Conservation (phyloP, 1,140 invertebrate genomes). For the Chelonus insularis region DNA sequence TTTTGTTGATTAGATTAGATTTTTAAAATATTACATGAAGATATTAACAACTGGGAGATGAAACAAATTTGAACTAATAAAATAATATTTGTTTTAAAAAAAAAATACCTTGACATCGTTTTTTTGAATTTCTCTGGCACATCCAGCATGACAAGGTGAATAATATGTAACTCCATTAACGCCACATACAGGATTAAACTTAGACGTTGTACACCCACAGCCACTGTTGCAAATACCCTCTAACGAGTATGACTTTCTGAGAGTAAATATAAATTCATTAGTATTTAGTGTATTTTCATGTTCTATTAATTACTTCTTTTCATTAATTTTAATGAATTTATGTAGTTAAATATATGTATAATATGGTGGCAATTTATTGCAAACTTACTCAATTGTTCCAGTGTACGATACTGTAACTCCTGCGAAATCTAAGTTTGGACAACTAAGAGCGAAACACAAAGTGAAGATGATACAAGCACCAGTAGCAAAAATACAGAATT, state of each 20-base stretch:
- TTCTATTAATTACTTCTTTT: not conserved
- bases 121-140: conserved; percentile 56
- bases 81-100: too few relatives aligned
- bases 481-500: conserved; percentile 70
- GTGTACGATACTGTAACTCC: conserved; percentile 70
- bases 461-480: conserved; percentile 65
- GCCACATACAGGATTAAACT: conserved; percentile 75
- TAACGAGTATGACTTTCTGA: conserved; percentile 45
- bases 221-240: conserved; percentile 65
- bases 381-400: conserved; percentile 54
- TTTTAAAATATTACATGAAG: too few relatives aligned
- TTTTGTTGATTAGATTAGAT: too few relatives aligned
- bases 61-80: too few relatives aligned
- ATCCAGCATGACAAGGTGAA: conserved; percentile 83
- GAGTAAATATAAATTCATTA: conserved; percentile 23
- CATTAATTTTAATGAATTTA: conserved; percentile 15
- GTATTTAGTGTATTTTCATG: too few relatives aligned
- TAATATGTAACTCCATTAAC: conserved; percentile 79
- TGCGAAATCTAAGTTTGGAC: conserved; percentile 73
- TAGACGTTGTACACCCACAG: conserved; percentile 64
- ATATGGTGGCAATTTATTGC: not conserved
- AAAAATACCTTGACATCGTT: conserved; percentile 43
- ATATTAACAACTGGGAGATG: too few relatives aligned
- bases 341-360: not conserved
- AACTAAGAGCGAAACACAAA: conserved; percentile 72